phyloP scores from a whole-genome alignment of 2,888 invertebrate species.

The Mamestra brassicae region DNA sequence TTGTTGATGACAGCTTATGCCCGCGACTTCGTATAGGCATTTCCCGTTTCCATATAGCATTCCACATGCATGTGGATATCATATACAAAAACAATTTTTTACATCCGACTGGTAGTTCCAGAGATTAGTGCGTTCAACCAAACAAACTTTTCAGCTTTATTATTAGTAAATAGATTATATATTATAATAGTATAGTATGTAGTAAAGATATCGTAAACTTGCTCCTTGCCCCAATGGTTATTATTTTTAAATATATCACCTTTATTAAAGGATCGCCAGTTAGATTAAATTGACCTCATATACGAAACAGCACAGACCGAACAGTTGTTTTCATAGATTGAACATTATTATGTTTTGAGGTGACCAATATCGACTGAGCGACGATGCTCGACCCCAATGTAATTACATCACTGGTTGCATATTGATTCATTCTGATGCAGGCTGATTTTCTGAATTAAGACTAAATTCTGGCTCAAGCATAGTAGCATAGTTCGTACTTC shows the following conservation, averaged over 20 bases:
- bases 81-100: no score
- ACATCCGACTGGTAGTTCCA: no score
- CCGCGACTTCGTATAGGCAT: no score
- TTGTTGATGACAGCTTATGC: not conserved
- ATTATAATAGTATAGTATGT: no score
- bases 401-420: not conserved
- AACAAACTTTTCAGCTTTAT: no score
- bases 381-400: not conserved
- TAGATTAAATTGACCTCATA: not conserved
- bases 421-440: not conserved
- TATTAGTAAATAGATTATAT: not conserved
- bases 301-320: not conserved
- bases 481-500: no score
- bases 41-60: no score
- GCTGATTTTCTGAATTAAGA: not conserved
- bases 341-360: conserved; percentile 5
- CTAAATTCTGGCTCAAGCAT: not conserved
- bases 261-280: no score
- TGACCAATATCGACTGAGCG: not conserved
- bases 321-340: not conserved
- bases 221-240: not conserved
- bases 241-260: no score
- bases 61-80: no score
- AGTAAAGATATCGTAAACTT: no score
- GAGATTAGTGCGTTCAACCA: no score